Evolutionary conservation across 2,797 vertebrate species (phyloP), one percentile per base, ranked within the genome.

Genomic region (Heterohyrax brucei): DNA sequence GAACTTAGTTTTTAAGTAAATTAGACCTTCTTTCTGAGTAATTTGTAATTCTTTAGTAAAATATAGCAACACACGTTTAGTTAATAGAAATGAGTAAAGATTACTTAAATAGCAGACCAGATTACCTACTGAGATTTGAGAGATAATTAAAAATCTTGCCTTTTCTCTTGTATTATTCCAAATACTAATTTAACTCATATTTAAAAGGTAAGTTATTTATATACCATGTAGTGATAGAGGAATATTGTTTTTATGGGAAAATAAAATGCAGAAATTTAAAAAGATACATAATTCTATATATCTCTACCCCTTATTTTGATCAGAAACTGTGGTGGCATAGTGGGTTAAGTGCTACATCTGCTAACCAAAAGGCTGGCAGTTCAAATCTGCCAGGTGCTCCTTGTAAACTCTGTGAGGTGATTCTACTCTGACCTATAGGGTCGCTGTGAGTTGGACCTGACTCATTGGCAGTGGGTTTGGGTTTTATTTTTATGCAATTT

Each of bases 101-200:
- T 72, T 92, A 50, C 56, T 93, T 30, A 96, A 81, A 33, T 66
- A 83, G 56, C 75, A 78, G 7, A 56, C 82, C 30, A 86, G 30
- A 78, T 96, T 87, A 79, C 30, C 33, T 80, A 7, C 22, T 86
- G 33, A 44, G n/a, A 4, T 96, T 92, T 89, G 44, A 18, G 28
- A 86, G 62, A 66, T 68, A 46, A 87, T 72, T 96, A 75, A 3
- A 10, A 39, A 93, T 89, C 19, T 24, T 75, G 0, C 46, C 14
- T 90, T 0, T 85, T 70, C 87, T 86, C 62, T 85, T 82, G 39
- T 39, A 84, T 1, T 88, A 46, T 90, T 96, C 3, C 66, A 86
- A 81, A 59, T 95, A 30, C 75, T 80, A 80, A 59, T 89, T 78
- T 95, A 62, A 95, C 59, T 94, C 18, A 28, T 91, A 86, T 62